Evolutionary conservation across 2,113 vertebrate species (phyloP).

Genomic region (Leucopsar rothschildi): DNA sequence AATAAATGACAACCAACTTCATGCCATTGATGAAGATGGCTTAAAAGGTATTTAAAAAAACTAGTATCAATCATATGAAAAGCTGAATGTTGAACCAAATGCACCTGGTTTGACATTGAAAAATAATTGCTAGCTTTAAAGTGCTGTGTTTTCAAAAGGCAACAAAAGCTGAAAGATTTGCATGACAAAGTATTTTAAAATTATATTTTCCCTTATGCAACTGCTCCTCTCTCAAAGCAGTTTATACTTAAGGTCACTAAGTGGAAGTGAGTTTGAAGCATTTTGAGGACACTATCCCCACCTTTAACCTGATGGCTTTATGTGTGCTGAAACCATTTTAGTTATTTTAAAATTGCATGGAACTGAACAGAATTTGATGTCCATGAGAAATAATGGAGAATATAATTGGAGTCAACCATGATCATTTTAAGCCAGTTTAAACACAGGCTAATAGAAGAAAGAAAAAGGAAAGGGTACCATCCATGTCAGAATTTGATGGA

Average conservation of each 20-base stretch:
- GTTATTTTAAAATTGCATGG: not conserved
- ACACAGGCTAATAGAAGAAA: not conserved
- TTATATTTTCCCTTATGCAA: not conserved
- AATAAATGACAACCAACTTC: constrained; percentile 90
- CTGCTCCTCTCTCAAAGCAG: not conserved
- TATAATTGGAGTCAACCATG: not conserved
- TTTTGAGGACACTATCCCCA: not conserved
- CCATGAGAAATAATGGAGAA: not conserved
- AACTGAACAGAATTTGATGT: not conserved
- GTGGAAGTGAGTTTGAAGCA: not conserved
- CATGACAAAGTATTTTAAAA: not conserved
- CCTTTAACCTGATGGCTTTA: not conserved
- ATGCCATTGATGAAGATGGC: constrained; percentile 73
- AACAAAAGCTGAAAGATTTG: not conserved
- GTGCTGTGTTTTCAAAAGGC: not conserved
- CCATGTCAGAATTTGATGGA: not conserved
- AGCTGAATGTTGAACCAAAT: not conserved
- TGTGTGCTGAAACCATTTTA: not conserved
- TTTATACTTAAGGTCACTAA: not conserved
- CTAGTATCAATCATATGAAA: not conserved
- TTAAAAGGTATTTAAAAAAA: constrained; percentile 79
- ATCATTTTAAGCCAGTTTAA: not conserved
- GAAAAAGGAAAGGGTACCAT: not conserved
- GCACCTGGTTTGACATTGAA: not conserved
- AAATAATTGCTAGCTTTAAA: not conserved